phyloP scores from a whole-genome alignment of 1,140 invertebrate species.

The Coptotermes formosanus region DNA sequence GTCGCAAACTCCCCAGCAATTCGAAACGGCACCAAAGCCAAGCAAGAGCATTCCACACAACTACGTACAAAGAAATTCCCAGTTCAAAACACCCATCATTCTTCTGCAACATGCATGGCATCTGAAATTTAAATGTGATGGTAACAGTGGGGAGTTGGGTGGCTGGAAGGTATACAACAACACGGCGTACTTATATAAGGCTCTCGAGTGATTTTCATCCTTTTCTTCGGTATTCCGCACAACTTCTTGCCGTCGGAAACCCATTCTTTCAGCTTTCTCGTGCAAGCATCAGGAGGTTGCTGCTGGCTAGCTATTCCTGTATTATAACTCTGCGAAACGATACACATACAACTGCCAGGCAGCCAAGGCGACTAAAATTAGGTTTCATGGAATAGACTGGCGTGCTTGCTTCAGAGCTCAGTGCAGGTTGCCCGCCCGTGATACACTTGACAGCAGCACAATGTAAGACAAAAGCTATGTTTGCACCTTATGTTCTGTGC shows the following conservation, averaged over 20 bases:
- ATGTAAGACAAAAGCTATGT: background rate
- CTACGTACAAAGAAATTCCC: too few species aligned
- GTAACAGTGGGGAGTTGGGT: background rate
- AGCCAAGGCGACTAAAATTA: slow-evolving; percentile 12
- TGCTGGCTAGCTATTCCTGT: slow-evolving; percentile 7
- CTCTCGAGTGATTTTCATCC: background rate
- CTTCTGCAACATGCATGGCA: too few species aligned
- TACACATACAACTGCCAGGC: background rate
- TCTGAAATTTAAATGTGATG: background rate
- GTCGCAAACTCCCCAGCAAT: too few species aligned
- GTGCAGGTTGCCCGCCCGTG: background rate
- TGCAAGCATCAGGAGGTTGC: background rate
- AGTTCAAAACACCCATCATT: too few species aligned
- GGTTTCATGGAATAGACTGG: background rate
- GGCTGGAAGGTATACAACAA: background rate
- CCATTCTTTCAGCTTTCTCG: background rate
- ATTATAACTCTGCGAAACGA: background rate
- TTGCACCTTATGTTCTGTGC: background rate
- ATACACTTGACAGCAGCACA: background rate
- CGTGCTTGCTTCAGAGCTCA: background rate
- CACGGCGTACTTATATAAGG: background rate
- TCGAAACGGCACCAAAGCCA: too few species aligned
- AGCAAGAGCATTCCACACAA: too few species aligned
- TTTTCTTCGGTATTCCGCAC: background rate
- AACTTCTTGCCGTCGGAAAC: background rate